A percentile compares a stretch with the other conserved stretches of the same genome.
phyloP scores from a whole-genome alignment of 2,113 vertebrate genomes.

The Lasiurus cinereus region DNA sequence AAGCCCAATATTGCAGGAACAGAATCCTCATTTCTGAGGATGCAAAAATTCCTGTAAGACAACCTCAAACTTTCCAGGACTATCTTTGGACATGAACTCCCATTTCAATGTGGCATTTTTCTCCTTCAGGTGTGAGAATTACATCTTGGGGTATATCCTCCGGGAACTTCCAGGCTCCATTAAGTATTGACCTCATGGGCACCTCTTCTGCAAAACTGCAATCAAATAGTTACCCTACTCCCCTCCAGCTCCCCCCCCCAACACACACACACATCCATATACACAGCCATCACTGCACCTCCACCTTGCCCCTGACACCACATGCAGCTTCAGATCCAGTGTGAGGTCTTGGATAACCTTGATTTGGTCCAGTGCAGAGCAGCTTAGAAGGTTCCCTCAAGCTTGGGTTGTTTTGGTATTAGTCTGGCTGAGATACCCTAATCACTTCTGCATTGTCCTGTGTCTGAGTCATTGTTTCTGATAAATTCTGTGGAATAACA shows the following conservation, averaged over 20 bases:
- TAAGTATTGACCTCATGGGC: neutral
- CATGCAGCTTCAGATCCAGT: neutral
- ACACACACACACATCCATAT: neutral
- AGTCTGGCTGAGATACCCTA: neutral
- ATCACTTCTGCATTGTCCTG: neutral
- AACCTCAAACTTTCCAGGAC: neutral
- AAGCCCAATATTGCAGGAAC: neutral
- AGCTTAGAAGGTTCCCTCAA: neutral
- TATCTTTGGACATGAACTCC: neutral
- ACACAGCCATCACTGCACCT: neutral
- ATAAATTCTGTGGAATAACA: neutral
- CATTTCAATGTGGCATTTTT: neutral
- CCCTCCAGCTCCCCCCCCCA: accelerated
- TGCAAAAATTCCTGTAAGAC: neutral
- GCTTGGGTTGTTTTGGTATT: neutral
- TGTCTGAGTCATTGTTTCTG: neutral
- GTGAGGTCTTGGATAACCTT: neutral
- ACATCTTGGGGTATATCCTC: neutral
- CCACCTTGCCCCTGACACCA: too few species aligned
- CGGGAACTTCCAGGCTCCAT: neutral
- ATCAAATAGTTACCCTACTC: neutral
- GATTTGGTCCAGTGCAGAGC: neutral
- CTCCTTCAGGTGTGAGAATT: neutral
- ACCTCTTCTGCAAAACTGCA: neutral
- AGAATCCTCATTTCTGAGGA: neutral